Base-by-base conservation (phyloP, 2,888 invertebrate species). In the Epirrita christyi region DNA sequence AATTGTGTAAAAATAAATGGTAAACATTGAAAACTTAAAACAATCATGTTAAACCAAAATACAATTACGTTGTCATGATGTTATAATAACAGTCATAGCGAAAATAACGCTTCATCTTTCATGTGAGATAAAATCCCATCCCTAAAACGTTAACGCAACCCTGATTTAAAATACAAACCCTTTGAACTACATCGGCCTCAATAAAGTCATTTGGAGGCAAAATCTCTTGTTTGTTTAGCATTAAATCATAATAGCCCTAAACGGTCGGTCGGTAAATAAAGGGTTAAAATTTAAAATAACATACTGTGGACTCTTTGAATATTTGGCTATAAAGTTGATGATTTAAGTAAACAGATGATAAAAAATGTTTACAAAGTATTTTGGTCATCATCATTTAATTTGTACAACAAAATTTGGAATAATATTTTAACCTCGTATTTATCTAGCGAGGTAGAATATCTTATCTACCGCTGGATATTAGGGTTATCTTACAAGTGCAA, bases 181-280 rank as follows among this genome's bases (percentile, higher is more conserved):
- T 71, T 73, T 64, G 70, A 54, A 53, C 29, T 64, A 64, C 66
- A 66, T 60, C 59, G 58, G 61, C 64, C 58, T 63, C 40, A 76
- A 91, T 91, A 75, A 81, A 91, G 90, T 83, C 85, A 88, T 91
- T 90, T 83, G 74, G 80, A 75, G 73, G 73, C 76, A 77, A 80
- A 83, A 75, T 82, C 77, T 76, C 76, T 57, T 91, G 90, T 91
- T 91, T 90, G 84, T 86, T 88, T 86, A 88, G 83, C 88, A 88
- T 91, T 91, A 86, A 88, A 84, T 89, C 83, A 89, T 91, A 91
- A 90, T 89, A 70, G 86, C 83, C 75, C 76, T 81, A 85, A 87
- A 86, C 83, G 86, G 80, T 71, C 79, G 76, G 63, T 72, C 76
- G 71, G 83, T 78, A 86, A 89, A 89, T 87, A 86, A 90, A 90